These are phyloP conservation scores for Heterodera carotae DNA, from an alignment of 1,140 invertebrate species.

Conservation along the genomic window DNA sequence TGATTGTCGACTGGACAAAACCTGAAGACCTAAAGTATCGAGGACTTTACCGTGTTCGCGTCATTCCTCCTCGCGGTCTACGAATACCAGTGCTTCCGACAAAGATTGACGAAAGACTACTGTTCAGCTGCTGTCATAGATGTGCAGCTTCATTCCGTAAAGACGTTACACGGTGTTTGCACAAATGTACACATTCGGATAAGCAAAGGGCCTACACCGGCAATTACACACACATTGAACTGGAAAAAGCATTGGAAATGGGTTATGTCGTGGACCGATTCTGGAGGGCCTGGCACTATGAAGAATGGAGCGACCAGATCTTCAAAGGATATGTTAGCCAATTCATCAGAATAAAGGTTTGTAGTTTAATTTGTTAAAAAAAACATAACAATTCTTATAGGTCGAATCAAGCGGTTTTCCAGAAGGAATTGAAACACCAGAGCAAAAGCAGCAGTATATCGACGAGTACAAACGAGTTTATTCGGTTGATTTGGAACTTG, in stretches of 20 bases:
- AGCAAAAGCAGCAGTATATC: constrained; percentile 17
- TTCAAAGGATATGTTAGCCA: constrained; percentile 23
- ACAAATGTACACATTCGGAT: constrained; percentile 16
- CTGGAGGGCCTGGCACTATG: constrained; percentile 16
- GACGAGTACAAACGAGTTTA: constrained; percentile 5
- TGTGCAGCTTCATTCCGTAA: constrained; percentile 4
- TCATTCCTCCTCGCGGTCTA: constrained; percentile 15
- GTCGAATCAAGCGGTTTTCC: constrained; percentile 39
- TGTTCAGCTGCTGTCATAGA: constrained; percentile 14
- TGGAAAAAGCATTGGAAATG: not conserved
- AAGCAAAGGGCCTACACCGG: constrained; percentile 12
- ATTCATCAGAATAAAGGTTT: constrained; percentile 25
- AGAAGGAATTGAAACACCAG: not conserved
- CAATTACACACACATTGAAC: constrained; percentile 9
- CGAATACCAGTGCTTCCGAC: constrained; percentile 2
- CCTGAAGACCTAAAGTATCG: constrained; percentile 16
- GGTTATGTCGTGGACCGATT: constrained; percentile 3
- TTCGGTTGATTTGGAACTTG: not conserved
- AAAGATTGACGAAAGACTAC: constrained; percentile 18
- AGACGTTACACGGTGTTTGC: not conserved
- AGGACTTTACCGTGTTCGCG: constrained; percentile 24
- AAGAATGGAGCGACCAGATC: constrained; percentile 8
- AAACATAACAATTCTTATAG: not conserved
- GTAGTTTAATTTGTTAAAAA: not conserved
- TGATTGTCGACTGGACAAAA: constrained; percentile 1